phyloP scores from a whole-genome alignment of 1,140 invertebrate genomes.

The Diorhabda carinulata region DNA sequence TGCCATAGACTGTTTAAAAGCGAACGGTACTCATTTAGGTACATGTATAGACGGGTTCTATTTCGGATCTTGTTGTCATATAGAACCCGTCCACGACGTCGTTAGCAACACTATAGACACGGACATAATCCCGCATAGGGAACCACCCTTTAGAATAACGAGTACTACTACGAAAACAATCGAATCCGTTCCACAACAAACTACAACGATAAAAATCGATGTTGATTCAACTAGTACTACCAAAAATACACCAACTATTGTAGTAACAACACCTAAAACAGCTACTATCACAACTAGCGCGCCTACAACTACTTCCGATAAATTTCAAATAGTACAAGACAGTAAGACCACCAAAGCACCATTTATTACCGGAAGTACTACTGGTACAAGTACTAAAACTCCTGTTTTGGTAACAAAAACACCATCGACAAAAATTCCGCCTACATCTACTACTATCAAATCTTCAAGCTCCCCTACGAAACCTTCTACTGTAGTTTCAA shows the following conservation, averaged over 20 bases:
- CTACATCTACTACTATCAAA: conserved; percentile 45
- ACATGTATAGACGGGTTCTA: conserved; percentile 90
- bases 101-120: conserved; percentile 52
- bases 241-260: not conserved
- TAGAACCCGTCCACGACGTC: conserved; percentile 51
- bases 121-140: conserved; percentile 50
- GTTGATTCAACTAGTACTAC: not conserved
- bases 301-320: not conserved
- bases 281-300: not conserved
- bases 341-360: conserved; percentile 3
- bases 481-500: conserved; percentile 36
- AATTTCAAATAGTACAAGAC: not conserved
- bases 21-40: conserved; percentile 84
- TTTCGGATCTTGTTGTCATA: conserved; percentile 85
- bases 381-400: conserved; percentile 35
- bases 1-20: conserved; percentile 86
- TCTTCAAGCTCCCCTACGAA: conserved; percentile 24
- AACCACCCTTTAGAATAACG: conserved; percentile 44
- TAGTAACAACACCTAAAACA: not conserved
- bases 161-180: conserved; percentile 35
- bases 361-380: conserved; percentile 17
- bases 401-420: conserved; percentile 45
- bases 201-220: conserved; percentile 7
- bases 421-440: conserved; percentile 36
- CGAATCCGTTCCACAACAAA: not conserved